Base-by-base conservation (phyloP, 2,797 vertebrate species). In the Cryptoblepharus egeriae region DNA sequence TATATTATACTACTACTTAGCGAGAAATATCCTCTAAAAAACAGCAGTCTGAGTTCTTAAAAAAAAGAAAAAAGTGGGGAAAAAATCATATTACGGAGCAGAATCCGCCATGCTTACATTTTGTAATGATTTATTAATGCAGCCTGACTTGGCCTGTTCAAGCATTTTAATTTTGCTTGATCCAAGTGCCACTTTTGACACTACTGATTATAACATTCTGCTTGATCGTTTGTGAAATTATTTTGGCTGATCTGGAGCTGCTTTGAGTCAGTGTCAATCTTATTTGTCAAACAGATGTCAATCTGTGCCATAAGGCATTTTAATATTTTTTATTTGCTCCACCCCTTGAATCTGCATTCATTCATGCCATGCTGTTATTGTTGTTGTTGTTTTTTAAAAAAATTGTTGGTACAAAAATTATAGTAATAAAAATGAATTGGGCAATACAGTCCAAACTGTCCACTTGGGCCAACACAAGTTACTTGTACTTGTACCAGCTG, bases 111-210 rank as follows among this genome's bases (percentile, higher is more conserved):
- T 26, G 70, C 69, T 75, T 85, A 63, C 45, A 69, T 8, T 77
- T 90, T 76, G 70, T 77, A 80, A 85, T 90, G 72, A 88, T 89
- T 91, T 92, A 88, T 93, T 91, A 92, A 92, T 77, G 58, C 15
- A 74, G 72, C 77, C 20, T n/a, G 6, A 32, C 75, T 90, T 90
- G 82, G 37, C 55, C 77, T 91, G 64, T 64, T 82, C 7, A 78
- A 91, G 60, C 70, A 75, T 89, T 92, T 92, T 92, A 83, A 87
- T 91, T 92, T 87, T 87, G 3, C 67, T 81, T 85, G 76, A 89
- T 90, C 72, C 77, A 72, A 86, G 79, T 70, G n/a, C 26, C 65
- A 4, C 83, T 67, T 88, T 90, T 88, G 80, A 91, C 61, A 45
- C 57, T 81, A 37, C 63, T n/a, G 12, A 80, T 89, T 90, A 76